phyloP scores from a whole-genome alignment of 1,140 invertebrate species.

The Eufriesea mexicana region DNA sequence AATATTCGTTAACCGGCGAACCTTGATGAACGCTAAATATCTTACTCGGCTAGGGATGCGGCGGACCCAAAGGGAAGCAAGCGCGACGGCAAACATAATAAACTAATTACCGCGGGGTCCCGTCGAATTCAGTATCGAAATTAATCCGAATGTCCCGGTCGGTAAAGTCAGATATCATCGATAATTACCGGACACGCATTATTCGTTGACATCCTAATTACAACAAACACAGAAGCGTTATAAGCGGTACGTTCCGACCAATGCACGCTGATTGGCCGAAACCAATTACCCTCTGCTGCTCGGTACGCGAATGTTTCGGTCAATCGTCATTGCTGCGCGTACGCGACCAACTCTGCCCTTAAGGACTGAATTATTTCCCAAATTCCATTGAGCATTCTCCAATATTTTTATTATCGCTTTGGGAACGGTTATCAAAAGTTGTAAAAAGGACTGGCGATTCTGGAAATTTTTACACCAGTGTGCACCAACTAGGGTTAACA shows the following conservation, averaged over 20 bases:
- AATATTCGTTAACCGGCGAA: conserved; percentile 29
- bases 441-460: too few species aligned
- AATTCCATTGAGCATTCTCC: too few species aligned
- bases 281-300: conserved; percentile 42
- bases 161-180: conserved; percentile 57
- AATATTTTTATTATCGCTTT: too few species aligned
- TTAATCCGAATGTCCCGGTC: conserved; percentile 39
- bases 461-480: too few species aligned
- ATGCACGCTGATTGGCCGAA: conserved; percentile 45
- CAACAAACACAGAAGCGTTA: conserved; percentile 46
- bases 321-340: conserved; percentile 18
- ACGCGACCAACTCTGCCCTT: too few species aligned
- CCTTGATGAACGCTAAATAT: conserved; percentile 38
- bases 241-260: conserved; percentile 41
- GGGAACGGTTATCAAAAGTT: too few species aligned
- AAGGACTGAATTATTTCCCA: too few species aligned
- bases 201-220: conserved; percentile 58
- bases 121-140: conserved; percentile 53
- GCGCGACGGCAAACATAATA: conserved; percentile 42
- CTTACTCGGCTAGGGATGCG: neutral
- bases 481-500: too few species aligned
- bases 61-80: conserved; percentile 14
- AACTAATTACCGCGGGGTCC: conserved; percentile 51
- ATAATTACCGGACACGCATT: conserved; percentile 58
- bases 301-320: neutral